These are phyloP conservation scores for Mus pahari DNA, from an alignment of 2,113 vertebrate genomes.

Conservation along the genomic window DNA sequence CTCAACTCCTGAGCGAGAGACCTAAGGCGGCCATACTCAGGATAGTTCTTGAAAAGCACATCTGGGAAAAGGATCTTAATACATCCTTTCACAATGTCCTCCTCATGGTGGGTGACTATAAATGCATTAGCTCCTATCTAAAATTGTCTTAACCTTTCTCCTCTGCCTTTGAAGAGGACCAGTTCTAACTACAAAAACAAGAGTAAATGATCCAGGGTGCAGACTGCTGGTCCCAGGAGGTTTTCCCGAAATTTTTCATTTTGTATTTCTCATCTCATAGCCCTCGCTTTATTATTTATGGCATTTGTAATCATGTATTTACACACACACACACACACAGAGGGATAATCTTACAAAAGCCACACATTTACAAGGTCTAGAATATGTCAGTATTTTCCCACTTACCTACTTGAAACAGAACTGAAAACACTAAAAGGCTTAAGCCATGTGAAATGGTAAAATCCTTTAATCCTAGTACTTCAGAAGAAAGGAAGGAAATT, in stretches of 20 bases:
- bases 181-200: constrained; percentile 7
- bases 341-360: neutral
- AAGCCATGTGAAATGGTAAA: neutral
- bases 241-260: neutral
- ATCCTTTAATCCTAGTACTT: neutral
- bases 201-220: neutral
- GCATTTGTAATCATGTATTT: neutral
- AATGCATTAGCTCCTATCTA: neutral
- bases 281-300: neutral
- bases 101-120: neutral
- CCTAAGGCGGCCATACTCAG: neutral
- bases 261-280: neutral
- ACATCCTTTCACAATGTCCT: neutral
- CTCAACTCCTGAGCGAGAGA: neutral
- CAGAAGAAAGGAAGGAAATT: neutral
- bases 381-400: neutral
- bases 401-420: neutral
- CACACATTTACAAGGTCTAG: neutral
- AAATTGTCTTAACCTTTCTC: neutral
- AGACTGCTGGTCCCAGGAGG: neutral
- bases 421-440: neutral
- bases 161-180: neutral
- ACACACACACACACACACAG: neutral
- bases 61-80: neutral
- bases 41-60: neutral